Base-by-base conservation (phyloP, 1,140 invertebrate species). In the Chlorops oryzae region DNA sequence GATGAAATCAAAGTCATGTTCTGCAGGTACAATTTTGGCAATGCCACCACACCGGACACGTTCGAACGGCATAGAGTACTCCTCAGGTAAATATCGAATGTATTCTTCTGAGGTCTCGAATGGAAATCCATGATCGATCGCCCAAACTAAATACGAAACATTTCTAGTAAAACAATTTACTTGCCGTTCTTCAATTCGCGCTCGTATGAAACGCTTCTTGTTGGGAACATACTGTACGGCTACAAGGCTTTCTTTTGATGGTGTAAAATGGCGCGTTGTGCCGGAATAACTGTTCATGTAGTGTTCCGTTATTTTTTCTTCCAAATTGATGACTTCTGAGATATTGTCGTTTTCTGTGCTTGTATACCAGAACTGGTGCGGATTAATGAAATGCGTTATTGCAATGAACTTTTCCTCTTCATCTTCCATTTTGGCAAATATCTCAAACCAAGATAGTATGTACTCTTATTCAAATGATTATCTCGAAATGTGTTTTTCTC, bases 381-480 rank as follows among this genome's bases (percentile, higher is more conserved):
- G 52, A 35, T 54, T 54, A 13, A 54, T 54, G 17, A 50, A 54
- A 20, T 54, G 52, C 12, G 52, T 54, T 13, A 54, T 21, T 17
- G 47, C 25, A 21, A 54, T 35, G 13, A 22, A 35, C 28, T 49
- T 25, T 5, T 45, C 47, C 22, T 41, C n/a, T n/a, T n/a, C n/a
- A n/a, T n/a, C n/a, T n/a, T n/a, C n/a, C n/a, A n/a, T n/a, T n/a
- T n/a, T n/a, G n/a, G n/a, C n/a, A n/a, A n/a, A n/a, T n/a, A n/a
- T n/a, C n/a, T n/a, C n/a, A n/a, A n/a, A n/a, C n/a, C n/a, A n/a
- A n/a, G n/a, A n/a, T n/a, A n/a, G n/a, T n/a, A n/a, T n/a, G n/a
- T n/a, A n/a, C n/a, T n/a, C n/a, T n/a, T n/a, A n/a, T n/a, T n/a
- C n/a, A n/a, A n/a, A n/a, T n/a, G n/a, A n/a, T n/a, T n/a, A n/a